These are phyloP conservation scores for Salticus scenicus DNA, from an alignment of 2,888 invertebrate species.

Conservation along the genomic window DNA sequence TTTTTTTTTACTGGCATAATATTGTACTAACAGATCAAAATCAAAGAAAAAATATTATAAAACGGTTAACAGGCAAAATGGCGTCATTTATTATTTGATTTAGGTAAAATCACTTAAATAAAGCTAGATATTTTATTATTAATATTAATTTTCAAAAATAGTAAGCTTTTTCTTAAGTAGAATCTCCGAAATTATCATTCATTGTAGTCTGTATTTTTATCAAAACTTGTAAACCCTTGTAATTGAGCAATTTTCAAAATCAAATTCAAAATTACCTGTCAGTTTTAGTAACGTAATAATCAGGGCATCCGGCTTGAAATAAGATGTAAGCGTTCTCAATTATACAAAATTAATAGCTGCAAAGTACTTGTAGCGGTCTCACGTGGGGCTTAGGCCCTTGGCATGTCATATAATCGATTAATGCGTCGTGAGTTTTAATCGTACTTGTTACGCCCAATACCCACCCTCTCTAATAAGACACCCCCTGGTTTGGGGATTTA, in stretches of 20 bases:
- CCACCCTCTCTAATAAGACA: neutral
- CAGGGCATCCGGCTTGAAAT: neutral
- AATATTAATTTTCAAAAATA: too few relatives aligned
- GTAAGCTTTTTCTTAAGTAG: too few relatives aligned
- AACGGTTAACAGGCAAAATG: too few relatives aligned
- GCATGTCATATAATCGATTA: slow-evolving; percentile 6
- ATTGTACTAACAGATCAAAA: too few relatives aligned
- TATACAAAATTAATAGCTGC: slow-evolving; percentile 1
- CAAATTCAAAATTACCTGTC: neutral
- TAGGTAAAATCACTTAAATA: too few relatives aligned
- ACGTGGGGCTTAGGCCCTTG: neutral
- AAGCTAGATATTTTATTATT: too few relatives aligned
- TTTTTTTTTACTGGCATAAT: too few relatives aligned
- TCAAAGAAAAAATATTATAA: too few relatives aligned
- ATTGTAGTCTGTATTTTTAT: too few relatives aligned
- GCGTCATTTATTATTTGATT: too few relatives aligned
- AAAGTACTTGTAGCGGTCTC: neutral
- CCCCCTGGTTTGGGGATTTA: neutral
- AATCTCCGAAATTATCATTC: too few relatives aligned
- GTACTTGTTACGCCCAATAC: neutral
- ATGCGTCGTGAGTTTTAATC: slow-evolving; percentile 3
- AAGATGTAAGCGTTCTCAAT: neutral
- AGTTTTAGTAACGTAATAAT: neutral
- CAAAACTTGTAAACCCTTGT: too few relatives aligned
- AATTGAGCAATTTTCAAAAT: neutral